Evolutionary conservation across 1,140 invertebrate genomes (phyloP).

Genomic region (Platorchestia sp.): DNA sequence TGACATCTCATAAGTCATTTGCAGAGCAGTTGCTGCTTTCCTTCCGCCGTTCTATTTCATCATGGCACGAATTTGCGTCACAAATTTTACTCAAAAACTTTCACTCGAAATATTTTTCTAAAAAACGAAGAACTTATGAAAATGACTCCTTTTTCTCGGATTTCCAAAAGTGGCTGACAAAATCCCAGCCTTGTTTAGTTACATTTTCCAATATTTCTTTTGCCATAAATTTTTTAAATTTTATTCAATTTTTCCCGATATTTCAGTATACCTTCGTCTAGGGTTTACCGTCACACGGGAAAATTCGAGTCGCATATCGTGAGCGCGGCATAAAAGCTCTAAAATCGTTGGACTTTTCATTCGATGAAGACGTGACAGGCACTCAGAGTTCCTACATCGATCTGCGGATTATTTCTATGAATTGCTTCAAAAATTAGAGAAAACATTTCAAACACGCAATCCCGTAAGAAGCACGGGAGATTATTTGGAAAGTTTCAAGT

Average conservation of each 20-base stretch:
- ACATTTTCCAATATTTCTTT: background rate
- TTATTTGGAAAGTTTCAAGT: background rate
- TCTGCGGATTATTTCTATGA: background rate
- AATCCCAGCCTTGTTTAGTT: background rate
- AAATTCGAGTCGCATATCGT: background rate
- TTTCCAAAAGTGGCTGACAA: background rate
- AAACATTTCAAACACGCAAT: background rate
- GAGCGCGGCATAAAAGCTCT: background rate
- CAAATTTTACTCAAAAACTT: too few species aligned
- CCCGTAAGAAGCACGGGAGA: background rate
- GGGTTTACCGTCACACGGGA: background rate
- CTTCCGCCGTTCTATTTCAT: too few species aligned
- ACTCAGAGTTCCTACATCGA: background rate
- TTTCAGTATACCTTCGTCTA: background rate
- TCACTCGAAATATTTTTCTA: too few species aligned
- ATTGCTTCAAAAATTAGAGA: background rate
- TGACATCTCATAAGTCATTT: too few species aligned
- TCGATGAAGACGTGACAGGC: background rate
- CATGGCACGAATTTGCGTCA: too few species aligned
- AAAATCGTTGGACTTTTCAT: background rate
- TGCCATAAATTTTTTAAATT: background rate
- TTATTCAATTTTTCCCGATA: background rate
- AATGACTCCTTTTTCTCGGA: too few species aligned
- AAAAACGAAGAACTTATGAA: too few species aligned
- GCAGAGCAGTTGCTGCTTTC: too few species aligned